A percentile compares a stretch with the other conserved stretches of the same genome.
phyloP scores from a whole-genome alignment of 2,797 vertebrate species.

The Leptoclinus maculatus region DNA sequence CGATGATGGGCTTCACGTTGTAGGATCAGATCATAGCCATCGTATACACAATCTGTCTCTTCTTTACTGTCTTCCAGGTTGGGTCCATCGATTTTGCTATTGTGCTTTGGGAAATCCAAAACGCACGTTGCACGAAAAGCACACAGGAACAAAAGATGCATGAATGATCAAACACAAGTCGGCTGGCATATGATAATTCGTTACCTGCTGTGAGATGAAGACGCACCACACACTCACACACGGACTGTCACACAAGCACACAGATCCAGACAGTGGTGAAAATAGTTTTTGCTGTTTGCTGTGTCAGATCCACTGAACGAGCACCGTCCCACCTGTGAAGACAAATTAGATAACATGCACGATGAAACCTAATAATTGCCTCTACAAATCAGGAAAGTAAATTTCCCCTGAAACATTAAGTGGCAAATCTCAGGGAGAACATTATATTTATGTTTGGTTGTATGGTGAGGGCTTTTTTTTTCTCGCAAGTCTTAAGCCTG shows the following conservation, averaged over 20 bases:
- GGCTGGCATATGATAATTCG: slow-evolving; percentile 52
- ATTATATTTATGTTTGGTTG: slow-evolving; percentile 22
- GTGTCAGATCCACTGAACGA: slow-evolving; percentile 40
- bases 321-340: slow-evolving; percentile 56
- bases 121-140: slow-evolving; percentile 22
- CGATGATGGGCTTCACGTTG: background rate
- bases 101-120: slow-evolving; percentile 16
- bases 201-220: slow-evolving; percentile 51
- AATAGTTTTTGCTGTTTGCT: slow-evolving; percentile 36
- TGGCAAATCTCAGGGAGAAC: slow-evolving; percentile 14
- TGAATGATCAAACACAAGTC: slow-evolving; percentile 38
- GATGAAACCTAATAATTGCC: slow-evolving; percentile 34
- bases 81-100: background rate
- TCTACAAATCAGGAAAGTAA: slow-evolving; percentile 35
- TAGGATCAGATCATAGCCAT: background rate
- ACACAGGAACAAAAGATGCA: slow-evolving; percentile 12
- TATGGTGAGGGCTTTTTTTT: background rate
- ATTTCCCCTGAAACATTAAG: background rate
- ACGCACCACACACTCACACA: slow-evolving; percentile 5
- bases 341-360: slow-evolving; percentile 45
- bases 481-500: background rate
- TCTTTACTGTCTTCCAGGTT: background rate
- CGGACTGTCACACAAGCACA: slow-evolving; percentile 24
- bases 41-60: background rate
- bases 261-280: slow-evolving; percentile 27